Conservation (phyloP, 1,140 invertebrate species). For the Melipona quadrifasciata region DNA sequence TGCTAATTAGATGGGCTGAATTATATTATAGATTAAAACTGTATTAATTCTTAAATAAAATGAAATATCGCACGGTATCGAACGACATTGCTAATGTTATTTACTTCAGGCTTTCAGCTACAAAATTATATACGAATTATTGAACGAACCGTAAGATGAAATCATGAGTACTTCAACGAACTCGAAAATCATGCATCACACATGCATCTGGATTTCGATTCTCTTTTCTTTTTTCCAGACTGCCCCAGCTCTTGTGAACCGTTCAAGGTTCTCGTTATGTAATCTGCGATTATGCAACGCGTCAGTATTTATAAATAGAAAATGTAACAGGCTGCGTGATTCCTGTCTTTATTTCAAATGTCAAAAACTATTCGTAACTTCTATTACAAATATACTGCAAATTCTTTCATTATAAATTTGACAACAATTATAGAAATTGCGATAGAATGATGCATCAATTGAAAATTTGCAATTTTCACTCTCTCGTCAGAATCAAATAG, state of each 20-base stretch:
- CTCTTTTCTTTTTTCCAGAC: no score
- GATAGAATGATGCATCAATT: no score
- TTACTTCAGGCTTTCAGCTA: no score
- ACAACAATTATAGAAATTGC: no score
- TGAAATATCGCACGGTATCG: no score
- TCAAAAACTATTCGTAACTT: not conserved
- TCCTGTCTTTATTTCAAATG: not conserved
- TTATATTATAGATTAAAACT: not conserved
- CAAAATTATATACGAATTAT: not conserved
- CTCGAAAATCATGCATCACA: not conserved
- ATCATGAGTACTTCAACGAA: not conserved
- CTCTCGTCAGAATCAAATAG: no score
- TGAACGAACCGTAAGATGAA: not conserved
- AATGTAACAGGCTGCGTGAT: not conserved
- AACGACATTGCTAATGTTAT: no score
- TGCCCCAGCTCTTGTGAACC: not conserved
- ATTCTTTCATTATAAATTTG: no score
- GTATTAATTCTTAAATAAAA: no score
- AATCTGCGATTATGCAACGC: not conserved
- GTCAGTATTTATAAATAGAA: not conserved
- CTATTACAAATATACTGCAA: no score
- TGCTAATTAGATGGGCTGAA: not conserved
- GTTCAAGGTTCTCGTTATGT: not conserved
- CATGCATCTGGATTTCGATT: not conserved
- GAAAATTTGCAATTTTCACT: no score